Evolutionary conservation across 2,888 invertebrate genomes (phyloP).

Genomic region (Tetrapedia diversipes): DNA sequence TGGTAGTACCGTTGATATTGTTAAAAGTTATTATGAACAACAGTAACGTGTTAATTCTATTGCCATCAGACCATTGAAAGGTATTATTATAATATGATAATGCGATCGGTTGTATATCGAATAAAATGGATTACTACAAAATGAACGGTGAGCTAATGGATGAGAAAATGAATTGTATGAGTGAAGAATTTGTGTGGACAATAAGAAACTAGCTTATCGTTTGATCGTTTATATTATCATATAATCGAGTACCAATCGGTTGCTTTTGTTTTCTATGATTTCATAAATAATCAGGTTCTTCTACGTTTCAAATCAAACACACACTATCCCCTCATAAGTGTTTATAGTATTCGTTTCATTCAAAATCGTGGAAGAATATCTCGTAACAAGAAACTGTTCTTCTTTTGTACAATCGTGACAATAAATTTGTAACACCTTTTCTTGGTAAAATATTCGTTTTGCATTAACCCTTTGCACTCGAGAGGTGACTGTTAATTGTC

Average conservation of each 20-base stretch:
- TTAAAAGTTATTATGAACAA: conserved; percentile 71
- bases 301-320: neutral
- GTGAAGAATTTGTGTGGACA: conserved; percentile 46
- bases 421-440: too few relatives aligned
- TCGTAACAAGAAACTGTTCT: too few relatives aligned
- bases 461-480: too few relatives aligned
- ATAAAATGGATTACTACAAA: conserved; percentile 67
- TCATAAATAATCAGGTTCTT: conserved; percentile 39
- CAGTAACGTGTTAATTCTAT: conserved; percentile 53
- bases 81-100: conserved; percentile 22
- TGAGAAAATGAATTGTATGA: conserved; percentile 56
- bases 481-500: too few relatives aligned
- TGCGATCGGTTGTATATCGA: conserved; percentile 21
- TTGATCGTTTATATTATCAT: conserved; percentile 20
- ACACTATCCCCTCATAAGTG: too few relatives aligned
- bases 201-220: conserved; percentile 26
- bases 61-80: conserved; percentile 9
- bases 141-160: conserved; percentile 54
- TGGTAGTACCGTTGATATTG: conserved; percentile 74
- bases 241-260: conserved; percentile 26
- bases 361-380: too few relatives aligned
- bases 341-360: too few relatives aligned
- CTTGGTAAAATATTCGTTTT: too few relatives aligned
- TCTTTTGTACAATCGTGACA: too few relatives aligned
- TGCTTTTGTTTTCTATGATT: conserved; percentile 61